These are phyloP conservation scores for Enoplosus armatus DNA, from an alignment of 2,797 vertebrate species.

Conservation along the genomic window DNA sequence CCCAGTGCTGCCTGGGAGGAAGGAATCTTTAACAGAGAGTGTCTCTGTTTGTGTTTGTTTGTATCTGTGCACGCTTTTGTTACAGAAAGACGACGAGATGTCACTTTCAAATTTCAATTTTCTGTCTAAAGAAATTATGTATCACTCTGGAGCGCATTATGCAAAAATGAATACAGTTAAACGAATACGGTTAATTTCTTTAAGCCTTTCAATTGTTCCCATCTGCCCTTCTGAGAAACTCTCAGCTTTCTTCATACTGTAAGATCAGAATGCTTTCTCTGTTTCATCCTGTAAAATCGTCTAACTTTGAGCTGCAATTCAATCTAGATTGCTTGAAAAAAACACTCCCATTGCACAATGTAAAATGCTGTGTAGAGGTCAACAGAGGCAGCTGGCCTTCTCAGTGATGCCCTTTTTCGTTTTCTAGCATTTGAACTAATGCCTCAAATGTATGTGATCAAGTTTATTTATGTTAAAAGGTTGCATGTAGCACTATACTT, in stretches of 20 bases:
- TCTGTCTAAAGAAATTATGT: not conserved
- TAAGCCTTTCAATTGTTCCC: not conserved
- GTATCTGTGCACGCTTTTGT: not conserved
- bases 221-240: too few relatives aligned
- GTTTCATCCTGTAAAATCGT: not conserved
- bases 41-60: slow-evolving; percentile 16
- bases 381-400: not conserved
- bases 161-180: not conserved
- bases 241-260: not conserved
- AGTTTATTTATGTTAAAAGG: not conserved
- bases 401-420: not conserved
- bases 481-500: not conserved
- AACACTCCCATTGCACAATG: not conserved
- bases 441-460: not conserved
- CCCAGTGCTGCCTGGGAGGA: not conserved
- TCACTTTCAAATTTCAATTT: not conserved
- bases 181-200: not conserved
- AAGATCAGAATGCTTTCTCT: not conserved
- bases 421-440: not conserved
- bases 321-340: not conserved
- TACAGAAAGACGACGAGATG: not conserved
- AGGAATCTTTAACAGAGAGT: not conserved
- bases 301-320: not conserved
- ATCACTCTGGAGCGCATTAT: not conserved
- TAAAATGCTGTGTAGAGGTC: not conserved